These are phyloP conservation scores for Bergia puertoricense DNA, from an alignment of 92 coral and sea anemone species.

Conservation along the genomic window DNA sequence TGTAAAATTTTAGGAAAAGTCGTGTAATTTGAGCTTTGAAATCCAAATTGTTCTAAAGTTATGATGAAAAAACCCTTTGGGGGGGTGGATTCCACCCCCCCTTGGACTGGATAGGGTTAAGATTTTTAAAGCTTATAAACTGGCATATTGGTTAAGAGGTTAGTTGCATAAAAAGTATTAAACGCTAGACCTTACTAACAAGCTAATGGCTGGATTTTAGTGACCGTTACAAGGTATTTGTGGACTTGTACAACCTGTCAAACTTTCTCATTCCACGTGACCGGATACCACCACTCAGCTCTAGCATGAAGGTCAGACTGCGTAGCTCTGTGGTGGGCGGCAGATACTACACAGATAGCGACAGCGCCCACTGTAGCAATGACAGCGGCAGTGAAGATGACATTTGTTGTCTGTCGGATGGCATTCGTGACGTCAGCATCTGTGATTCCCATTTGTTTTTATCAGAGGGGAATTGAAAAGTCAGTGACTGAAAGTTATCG, in stretches of 20 bases:
- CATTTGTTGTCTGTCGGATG: not conserved
- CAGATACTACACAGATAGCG: conserved; percentile 60
- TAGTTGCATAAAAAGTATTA: not conserved
- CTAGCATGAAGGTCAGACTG: conserved; percentile 81
- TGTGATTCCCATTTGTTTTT: too few species aligned
- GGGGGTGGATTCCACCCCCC: too few species aligned
- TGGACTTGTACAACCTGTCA: conserved; percentile 89
- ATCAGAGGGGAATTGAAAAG: too few species aligned
- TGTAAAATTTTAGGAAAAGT: too few species aligned
- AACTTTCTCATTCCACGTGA: conserved; percentile 92
- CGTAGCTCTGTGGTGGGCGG: conserved; percentile 60
- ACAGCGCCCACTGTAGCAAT: conserved; percentile 82
- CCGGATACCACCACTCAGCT: conserved; percentile 78
- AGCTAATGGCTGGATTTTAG: conserved; percentile 36
- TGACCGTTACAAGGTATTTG: conserved; percentile 95
- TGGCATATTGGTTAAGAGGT: too few species aligned
- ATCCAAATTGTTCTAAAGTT: too few species aligned
- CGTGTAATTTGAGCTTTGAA: too few species aligned
- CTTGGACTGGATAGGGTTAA: too few species aligned
- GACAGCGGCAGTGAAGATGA: conserved; percentile 70
- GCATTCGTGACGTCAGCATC: too few species aligned
- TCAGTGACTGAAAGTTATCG: too few species aligned
- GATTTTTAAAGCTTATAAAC: too few species aligned
- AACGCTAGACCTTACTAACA: not conserved
- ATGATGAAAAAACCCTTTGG: too few species aligned